These are phyloP conservation scores for Taenioides sp. DNA, from an alignment of 2,797 vertebrate species.

Conservation along the genomic window DNA sequence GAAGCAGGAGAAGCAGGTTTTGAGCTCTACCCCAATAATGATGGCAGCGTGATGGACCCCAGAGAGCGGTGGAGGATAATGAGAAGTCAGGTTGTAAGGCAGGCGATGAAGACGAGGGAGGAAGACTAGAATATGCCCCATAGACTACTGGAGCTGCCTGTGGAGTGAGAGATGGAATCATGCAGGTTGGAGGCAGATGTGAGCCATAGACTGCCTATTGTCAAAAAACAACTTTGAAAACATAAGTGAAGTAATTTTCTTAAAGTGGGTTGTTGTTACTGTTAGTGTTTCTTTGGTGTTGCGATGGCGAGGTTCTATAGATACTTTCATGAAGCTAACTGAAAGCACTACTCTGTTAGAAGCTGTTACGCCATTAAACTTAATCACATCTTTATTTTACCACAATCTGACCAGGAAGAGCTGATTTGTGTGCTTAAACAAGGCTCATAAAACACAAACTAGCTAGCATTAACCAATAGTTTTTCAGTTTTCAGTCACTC, in stretches of 20 bases:
- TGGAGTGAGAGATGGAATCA: constrained; percentile 10
- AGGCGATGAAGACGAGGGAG: constrained; percentile 38
- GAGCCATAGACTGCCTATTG: constrained; percentile 4
- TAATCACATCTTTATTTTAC: no score
- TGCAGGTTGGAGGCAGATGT: constrained; percentile 8
- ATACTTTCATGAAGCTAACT: no score
- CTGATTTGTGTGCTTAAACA: no score
- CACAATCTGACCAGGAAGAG: no score
- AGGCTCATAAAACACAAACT: no score
- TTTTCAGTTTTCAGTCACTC: no score
- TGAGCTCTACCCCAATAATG: constrained; percentile 33
- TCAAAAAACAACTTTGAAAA: not conserved
- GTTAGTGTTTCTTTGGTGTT: not conserved
- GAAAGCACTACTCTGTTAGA: no score
- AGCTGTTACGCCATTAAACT: no score
- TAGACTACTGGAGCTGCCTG: constrained; percentile 25
- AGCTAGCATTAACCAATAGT: no score
- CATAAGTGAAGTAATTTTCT: not conserved
- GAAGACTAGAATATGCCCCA: constrained; percentile 32
- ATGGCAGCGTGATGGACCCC: constrained; percentile 34
- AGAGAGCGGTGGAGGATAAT: constrained; percentile 37
- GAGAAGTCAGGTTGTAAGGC: constrained; percentile 43
- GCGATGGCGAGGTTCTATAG: not conserved
- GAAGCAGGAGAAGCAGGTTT: not conserved
- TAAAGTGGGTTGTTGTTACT: not conserved